Conservation (phyloP, 2,113 vertebrate species). For the Loxodonta africana region DNA sequence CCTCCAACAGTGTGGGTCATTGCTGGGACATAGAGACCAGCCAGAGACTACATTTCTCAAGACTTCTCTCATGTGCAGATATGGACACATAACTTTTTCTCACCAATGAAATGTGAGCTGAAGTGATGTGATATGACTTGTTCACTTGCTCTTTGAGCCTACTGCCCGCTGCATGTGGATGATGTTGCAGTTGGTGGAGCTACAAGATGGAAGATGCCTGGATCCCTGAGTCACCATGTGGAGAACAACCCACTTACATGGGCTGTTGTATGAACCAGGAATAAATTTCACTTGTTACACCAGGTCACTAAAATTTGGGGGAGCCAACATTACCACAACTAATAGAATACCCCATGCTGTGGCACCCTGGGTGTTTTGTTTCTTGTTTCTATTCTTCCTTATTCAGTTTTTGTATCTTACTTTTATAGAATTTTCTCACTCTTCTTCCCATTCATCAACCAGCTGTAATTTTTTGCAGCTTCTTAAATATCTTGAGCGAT, state of each 20-base stretch:
- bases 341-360: background rate
- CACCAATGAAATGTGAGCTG: background rate
- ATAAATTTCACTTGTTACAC: background rate
- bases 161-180: background rate
- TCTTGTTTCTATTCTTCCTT: background rate
- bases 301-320: background rate
- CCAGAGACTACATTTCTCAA: background rate
- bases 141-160: background rate
- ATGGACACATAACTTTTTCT: background rate
- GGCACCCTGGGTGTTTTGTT: background rate
- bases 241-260: background rate
- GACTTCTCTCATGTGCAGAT: background rate
- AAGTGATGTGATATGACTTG: background rate
- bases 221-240: background rate
- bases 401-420: background rate
- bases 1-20: background rate
- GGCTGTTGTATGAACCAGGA: background rate
- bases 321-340: background rate
- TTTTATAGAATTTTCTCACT: background rate
- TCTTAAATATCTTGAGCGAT: background rate
- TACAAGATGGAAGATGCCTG: background rate
- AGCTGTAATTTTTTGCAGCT: background rate
- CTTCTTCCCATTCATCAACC: background rate
- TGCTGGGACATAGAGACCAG: background rate
- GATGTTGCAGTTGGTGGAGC: background rate